These are phyloP conservation scores for Nesidiocoris tenuis DNA, from an alignment of 2,888 invertebrate species.

Conservation along the genomic window DNA sequence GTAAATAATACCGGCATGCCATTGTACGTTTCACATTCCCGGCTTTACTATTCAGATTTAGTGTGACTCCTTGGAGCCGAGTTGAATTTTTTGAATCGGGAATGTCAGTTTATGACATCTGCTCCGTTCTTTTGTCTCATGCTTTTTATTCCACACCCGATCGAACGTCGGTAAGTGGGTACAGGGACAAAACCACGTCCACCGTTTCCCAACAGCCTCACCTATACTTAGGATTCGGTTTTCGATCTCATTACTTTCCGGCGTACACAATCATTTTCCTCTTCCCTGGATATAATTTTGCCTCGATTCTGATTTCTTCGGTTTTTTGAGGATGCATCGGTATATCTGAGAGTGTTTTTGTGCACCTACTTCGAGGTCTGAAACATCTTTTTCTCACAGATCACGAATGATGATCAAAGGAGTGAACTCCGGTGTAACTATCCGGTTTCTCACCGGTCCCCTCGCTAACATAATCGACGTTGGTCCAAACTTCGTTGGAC, in stretches of 20 bases:
- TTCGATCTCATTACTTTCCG: slow-evolving; percentile 5
- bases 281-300: slow-evolving; percentile 4
- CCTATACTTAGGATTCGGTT: not conserved
- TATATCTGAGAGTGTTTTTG: not conserved
- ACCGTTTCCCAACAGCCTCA: not conserved
- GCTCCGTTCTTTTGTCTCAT: too few species aligned
- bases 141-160: too few species aligned
- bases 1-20: too few species aligned
- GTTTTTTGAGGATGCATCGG: not conserved
- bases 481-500: too few species aligned
- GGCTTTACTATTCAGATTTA: too few species aligned
- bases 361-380: not conserved
- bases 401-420: not conserved
- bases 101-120: too few species aligned
- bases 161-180: not conserved
- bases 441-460: too few species aligned
- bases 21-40: too few species aligned
- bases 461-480: too few species aligned
- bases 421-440: not conserved
- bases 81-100: too few species aligned
- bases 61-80: too few species aligned
- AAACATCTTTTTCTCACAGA: not conserved
- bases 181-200: not conserved
- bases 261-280: slow-evolving; percentile 3
- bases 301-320: not conserved